Evolutionary conservation across 2,888 invertebrate genomes (phyloP).

Genomic region (Drosophila atripex): DNA sequence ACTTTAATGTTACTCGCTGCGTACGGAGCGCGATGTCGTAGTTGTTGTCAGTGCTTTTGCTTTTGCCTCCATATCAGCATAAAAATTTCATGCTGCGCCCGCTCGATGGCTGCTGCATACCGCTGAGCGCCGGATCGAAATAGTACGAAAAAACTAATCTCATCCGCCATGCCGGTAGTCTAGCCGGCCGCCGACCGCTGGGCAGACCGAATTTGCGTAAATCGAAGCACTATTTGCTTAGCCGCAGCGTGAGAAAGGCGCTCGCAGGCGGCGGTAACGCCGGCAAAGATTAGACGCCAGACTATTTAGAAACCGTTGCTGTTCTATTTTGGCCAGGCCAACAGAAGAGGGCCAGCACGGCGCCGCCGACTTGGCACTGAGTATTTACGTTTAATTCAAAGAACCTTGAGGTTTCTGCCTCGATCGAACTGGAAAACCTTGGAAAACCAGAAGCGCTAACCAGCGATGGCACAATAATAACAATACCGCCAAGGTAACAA

Average conservation of each 20-base stretch:
- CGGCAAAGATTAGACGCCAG: conserved; percentile 7
- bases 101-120: conserved; percentile 11
- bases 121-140: conserved; percentile 78
- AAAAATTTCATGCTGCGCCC: conserved; percentile 67
- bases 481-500: conserved; percentile 5
- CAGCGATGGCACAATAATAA: conserved; percentile 17
- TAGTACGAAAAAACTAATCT: conserved; percentile 82
- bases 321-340: conserved; percentile 80
- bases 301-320: conserved; percentile 72
- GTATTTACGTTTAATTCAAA: conserved; percentile 35
- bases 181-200: conserved; percentile 54
- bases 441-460: conserved; percentile 66
- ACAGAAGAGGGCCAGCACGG: conserved; percentile 66
- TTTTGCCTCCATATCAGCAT: conserved; percentile 69
- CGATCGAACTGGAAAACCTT: conserved; percentile 77
- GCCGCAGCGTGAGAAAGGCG: conserved; percentile 25
- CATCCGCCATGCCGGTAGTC: conserved; percentile 61
- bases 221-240: conserved; percentile 57
- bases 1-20: conserved; percentile 67
- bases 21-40: conserved; percentile 43
- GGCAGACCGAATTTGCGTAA: conserved; percentile 66
- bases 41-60: conserved; percentile 40
- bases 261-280: conserved; percentile 13
- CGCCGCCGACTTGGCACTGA: conserved; percentile 25
- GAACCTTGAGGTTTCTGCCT: conserved; percentile 65